Evolutionary conservation across 2,113 vertebrate species (phyloP).

Genomic region (Numida meleagris): DNA sequence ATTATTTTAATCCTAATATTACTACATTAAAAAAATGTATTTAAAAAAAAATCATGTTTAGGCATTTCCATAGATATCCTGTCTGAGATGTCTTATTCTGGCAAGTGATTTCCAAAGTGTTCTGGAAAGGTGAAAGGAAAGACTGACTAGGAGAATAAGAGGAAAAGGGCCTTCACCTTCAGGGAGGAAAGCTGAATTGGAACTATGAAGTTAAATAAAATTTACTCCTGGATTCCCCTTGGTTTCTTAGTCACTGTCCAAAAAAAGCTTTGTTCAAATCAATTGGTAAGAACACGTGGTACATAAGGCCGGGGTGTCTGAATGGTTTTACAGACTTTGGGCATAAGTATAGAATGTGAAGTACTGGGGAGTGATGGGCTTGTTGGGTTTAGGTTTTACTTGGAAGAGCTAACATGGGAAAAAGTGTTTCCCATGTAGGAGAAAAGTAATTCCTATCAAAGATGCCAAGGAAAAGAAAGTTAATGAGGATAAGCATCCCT

Average conservation of each 20-base stretch:
- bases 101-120: background rate
- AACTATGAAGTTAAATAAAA: background rate
- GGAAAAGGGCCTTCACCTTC: background rate
- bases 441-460: background rate
- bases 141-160: background rate
- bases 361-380: background rate
- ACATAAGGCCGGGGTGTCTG: background rate
- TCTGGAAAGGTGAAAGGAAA: background rate
- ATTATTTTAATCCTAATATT: background rate
- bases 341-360: background rate
- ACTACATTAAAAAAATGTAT: background rate
- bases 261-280: background rate
- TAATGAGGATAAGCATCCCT: background rate
- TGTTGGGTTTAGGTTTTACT: background rate
- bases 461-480: background rate
- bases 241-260: background rate
- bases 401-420: background rate
- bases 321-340: background rate
- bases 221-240: background rate
- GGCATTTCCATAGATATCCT: background rate
- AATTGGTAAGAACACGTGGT: background rate
- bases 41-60: background rate
- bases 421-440: background rate
- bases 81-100: background rate
- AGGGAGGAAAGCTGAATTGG: background rate